Base-by-base conservation (phyloP, 2,113 vertebrate species). In the Stegastes partitus region DNA sequence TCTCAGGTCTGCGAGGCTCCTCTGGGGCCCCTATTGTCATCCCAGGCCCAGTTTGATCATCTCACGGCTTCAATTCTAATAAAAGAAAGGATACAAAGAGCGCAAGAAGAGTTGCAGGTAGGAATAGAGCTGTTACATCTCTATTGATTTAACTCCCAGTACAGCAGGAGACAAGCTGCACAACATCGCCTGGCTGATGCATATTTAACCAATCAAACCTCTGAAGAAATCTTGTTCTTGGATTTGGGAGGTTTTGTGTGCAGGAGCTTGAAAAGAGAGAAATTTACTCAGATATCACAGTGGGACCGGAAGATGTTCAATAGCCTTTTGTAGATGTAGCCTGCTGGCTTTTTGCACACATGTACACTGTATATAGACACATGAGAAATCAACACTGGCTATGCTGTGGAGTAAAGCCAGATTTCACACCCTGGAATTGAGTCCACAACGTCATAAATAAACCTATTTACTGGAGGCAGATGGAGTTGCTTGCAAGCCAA, bases 101-200 rank as follows among this genome's bases (percentile, higher is more conserved):
- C 4, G 18, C 53, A 4, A 53, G 50, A 26, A 3, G 59, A 37
- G 49, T 57, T 63, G 61, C 26, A 68, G 51, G 37, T 68, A 42
- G 54, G 25, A 74, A 56, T 42, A 74, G 61, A 61, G 49, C 44
- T 59, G 68, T 57, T 79, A 45, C 45, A 72, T 68, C 23, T 71
- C 64, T 26, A 83, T 59, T 57, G 79, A 79, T 83, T 79, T n/a
- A 49, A 56, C 34, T 87, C 76, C 39, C 68, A 12, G 14, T 72
- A 62, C 64, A 79, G 42, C 70, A 18, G 66, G 39, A 73, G 66
- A 86, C 50, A 4, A 42, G 45, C 54, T 64, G 77, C 45, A 65
- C n/a, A 47, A 71, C 12, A 47, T 15, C 0, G 18, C 26, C 14
- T 16, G 5, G 34, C 49, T 75, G 53, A 11, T 77, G 49, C 54